Evolutionary conservation across 2,888 invertebrate species (phyloP).

Genomic region (Campaea margaritaria): DNA sequence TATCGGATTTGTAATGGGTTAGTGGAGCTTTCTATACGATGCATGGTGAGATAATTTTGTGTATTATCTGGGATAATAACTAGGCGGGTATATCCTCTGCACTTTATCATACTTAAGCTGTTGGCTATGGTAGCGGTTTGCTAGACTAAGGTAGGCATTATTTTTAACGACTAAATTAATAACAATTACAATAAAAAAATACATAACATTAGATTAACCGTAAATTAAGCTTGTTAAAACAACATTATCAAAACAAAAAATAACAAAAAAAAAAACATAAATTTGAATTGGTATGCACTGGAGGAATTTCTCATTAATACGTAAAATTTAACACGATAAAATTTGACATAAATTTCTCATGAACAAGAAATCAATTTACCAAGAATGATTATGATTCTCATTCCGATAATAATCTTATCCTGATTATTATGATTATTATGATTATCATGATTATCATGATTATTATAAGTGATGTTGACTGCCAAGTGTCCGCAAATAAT

Average conservation of each 20-base stretch:
- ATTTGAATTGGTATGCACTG: not conserved
- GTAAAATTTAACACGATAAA: not conserved
- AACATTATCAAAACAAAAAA: not conserved
- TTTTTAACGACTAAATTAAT: too few species aligned
- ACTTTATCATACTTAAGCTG: too few species aligned
- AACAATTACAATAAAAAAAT: too few species aligned
- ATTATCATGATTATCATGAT: not conserved
- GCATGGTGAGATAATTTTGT: constrained; percentile 9
- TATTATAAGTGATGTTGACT: not conserved
- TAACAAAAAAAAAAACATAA: not conserved
- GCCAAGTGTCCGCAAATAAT: constrained; percentile 13
- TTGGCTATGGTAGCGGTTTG: too few species aligned
- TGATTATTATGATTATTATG: not conserved
- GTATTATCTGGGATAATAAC: not conserved
- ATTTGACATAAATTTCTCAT: not conserved
- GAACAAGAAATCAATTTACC: not conserved
- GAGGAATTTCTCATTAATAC: not conserved
- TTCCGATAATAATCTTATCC: not conserved
- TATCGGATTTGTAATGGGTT: constrained; percentile 13
- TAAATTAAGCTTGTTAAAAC: not conserved
- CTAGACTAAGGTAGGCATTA: too few species aligned
- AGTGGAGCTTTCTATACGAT: constrained; percentile 21
- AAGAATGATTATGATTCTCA: not conserved
- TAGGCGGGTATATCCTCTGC: not conserved
- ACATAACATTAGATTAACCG: too few species aligned